Percentiles rank a stretch among this genome's conserved stretches.
phyloP scores from a whole-genome alignment of 1,140 invertebrate species.

The Oryctes rhinoceros region DNA sequence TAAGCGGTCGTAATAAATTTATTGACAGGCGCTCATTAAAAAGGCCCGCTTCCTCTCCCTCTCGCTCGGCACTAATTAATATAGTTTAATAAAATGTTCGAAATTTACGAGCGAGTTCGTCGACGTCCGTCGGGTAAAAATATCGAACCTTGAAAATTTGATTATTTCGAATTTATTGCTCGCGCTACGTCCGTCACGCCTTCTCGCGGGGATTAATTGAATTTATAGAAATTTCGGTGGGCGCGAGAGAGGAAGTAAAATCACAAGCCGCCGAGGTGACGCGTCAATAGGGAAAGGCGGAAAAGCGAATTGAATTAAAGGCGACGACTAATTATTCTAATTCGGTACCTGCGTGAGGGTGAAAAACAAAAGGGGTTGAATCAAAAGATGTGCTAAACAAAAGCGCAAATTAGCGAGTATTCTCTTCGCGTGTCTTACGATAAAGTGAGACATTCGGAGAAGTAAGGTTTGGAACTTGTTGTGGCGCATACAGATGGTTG shows the following conservation, averaged over 20 bases:
- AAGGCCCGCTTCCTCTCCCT: neutral
- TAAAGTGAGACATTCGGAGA: too few relatives aligned
- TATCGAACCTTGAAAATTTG: conserved; percentile 3
- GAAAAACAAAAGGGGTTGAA: too few relatives aligned
- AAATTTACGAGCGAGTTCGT: neutral
- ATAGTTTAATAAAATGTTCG: conserved; percentile 12
- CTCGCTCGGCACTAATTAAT: neutral
- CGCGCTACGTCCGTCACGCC: neutral
- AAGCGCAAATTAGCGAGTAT: too few relatives aligned
- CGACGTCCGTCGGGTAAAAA: neutral
- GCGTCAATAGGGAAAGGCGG: too few relatives aligned
- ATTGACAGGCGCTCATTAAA: conserved; percentile 13
- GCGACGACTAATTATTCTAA: too few relatives aligned
- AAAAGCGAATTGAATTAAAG: too few relatives aligned
- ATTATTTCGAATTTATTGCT: conserved; percentile 11
- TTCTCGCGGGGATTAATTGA: neutral
- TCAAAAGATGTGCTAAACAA: too few relatives aligned
- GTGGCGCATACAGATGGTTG: too few relatives aligned
- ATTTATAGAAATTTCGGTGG: neutral
- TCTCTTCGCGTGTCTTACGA: too few relatives aligned
- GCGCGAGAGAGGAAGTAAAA: neutral
- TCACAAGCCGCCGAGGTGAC: too few relatives aligned
- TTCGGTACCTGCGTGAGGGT: too few relatives aligned
- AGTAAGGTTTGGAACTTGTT: too few relatives aligned
- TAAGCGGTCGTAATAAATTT: conserved; percentile 12